Base-by-base conservation (phyloP, 2,797 vertebrate species). In the Basileuterus tristriatus region DNA sequence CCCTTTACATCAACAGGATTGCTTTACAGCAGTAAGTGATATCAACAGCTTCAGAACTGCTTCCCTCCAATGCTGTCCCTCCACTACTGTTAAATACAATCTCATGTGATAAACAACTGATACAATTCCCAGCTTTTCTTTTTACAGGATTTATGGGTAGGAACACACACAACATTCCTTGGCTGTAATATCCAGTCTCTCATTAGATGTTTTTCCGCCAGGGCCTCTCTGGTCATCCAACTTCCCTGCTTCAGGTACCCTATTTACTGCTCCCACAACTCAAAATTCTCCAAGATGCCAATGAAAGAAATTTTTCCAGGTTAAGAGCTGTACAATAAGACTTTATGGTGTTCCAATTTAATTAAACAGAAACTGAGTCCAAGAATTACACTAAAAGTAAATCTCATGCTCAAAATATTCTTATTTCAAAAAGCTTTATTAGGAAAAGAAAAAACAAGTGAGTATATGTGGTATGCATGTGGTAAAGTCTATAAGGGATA, bases 401-500 rank as follows among this genome's bases (percentile, higher is more conserved):
- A 50, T 23, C 24, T 62, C 26, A 2, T 29, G 17, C 56, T 75
- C 44, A 59, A 83, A 87, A 75, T 68, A 84, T 43, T 87, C 93
- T 65, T 43, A 71, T 53, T 72, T 78, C 11, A 81, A 77, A 92
- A 87, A 55, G 10, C 46, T 46, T 81, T 75, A 68, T 69, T 63
- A 62, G 5, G 19, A 91, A 92, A 91, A 87, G 8, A 37, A 70
- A 89, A 80, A 90, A 78, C 15, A 60, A 90, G 26, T 9, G 17
- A 87, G 12, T 24, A 29, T 70, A 87, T 12, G 8, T 60, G 11
- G 8, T 64, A 86, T 49, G 44, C 23, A 63, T n/a, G n/a, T 34
- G 50, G 64, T 75, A 58, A 82, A 81, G 55, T 94, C 94, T 85
- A 27, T 52, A 75, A 86, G 83, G 86, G n/a, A 97, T 83, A 94